Conservation (phyloP, 2,888 invertebrate species). For the Parnassius mnemosyne region DNA sequence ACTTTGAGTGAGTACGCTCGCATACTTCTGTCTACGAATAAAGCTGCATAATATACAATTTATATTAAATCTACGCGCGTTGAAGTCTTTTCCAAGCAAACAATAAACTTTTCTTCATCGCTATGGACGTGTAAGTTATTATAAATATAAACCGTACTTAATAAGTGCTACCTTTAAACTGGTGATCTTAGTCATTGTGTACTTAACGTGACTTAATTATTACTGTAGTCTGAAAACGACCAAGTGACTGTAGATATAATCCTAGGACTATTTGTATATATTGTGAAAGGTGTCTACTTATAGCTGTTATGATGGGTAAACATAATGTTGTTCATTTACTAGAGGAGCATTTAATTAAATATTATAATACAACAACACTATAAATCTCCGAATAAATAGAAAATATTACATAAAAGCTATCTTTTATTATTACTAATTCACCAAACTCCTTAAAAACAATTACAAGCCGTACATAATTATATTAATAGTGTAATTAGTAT, state of each 20-base stretch:
- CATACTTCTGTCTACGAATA: conserved; percentile 3
- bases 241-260: conserved; percentile 71
- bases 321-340: conserved; percentile 70
- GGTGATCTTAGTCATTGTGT: conserved; percentile 53
- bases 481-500: too few relatives aligned
- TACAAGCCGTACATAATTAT: too few relatives aligned
- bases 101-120: conserved; percentile 22
- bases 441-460: background rate
- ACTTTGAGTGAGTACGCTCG: conserved; percentile 7
- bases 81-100: conserved; percentile 42
- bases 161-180: conserved; percentile 41
- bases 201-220: conserved; percentile 43
- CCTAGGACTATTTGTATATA: conserved; percentile 68
- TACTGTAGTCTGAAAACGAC: conserved; percentile 77
- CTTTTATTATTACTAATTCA: conserved; percentile 43
- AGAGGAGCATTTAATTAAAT: conserved; percentile 56
- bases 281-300: conserved; percentile 57
- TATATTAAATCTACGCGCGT: conserved; percentile 37
- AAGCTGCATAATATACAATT: background rate
- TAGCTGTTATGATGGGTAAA: conserved; percentile 62
- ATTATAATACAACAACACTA: conserved; percentile 51
- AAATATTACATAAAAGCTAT: conserved; percentile 44
- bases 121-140: conserved; percentile 38
- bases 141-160: conserved; percentile 41
- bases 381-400: conserved; percentile 70